A percentile compares a stretch with the other conserved stretches of the same genome.
phyloP scores from a whole-genome alignment of 2,797 vertebrate genomes.

The Cynopterus sphinx region DNA sequence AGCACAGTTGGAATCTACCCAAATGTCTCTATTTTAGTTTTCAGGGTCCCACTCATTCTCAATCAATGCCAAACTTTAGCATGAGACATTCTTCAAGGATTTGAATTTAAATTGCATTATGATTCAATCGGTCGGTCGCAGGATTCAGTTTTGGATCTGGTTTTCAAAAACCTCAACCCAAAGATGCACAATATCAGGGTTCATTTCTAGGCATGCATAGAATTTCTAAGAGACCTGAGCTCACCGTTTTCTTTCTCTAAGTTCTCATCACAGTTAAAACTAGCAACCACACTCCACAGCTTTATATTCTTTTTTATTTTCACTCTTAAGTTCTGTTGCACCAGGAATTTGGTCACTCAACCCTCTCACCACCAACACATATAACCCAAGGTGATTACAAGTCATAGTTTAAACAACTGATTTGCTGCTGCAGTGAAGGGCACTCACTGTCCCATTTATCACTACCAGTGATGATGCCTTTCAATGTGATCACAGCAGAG shows the following conservation, averaged over 20 bases:
- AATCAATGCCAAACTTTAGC: background rate
- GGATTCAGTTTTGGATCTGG: background rate
- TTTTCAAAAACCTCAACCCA: background rate
- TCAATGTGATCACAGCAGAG: background rate
- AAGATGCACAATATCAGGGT: background rate
- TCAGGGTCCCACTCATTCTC: background rate
- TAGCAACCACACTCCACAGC: background rate
- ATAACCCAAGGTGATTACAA: background rate
- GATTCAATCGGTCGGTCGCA: background rate
- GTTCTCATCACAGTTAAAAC: no score
- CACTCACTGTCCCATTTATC: background rate
- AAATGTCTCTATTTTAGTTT: background rate
- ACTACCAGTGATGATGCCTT: background rate
- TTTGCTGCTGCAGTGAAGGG: background rate
- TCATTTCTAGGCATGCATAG: background rate
- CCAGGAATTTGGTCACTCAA: background rate
- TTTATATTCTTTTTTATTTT: background rate
- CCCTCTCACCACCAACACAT: background rate
- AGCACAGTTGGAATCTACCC: background rate
- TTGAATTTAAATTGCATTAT: background rate
- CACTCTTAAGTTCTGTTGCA: background rate
- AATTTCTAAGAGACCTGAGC: background rate
- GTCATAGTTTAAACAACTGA: background rate
- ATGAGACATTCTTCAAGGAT: background rate
- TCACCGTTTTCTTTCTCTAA: background rate